These are phyloP conservation scores for Polydrusus cervinus DNA, from an alignment of 2,888 invertebrate genomes.

Conservation along the genomic window DNA sequence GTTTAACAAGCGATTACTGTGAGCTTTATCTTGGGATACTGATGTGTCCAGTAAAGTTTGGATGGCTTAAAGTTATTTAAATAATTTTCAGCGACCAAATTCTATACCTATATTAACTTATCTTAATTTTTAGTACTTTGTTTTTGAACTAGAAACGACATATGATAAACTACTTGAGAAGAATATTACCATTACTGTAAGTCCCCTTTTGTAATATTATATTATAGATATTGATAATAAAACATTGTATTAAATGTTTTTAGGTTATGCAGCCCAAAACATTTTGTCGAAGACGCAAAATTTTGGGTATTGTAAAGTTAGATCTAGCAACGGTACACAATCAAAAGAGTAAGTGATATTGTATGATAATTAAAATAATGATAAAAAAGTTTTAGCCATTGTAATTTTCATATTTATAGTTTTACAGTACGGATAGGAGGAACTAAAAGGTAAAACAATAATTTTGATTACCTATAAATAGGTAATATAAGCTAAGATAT, in stretches of 20 bases:
- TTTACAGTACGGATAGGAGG: no score
- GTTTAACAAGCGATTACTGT: no score
- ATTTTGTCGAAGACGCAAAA: conserved; percentile 71
- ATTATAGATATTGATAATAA: not conserved
- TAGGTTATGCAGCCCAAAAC: conserved; percentile 67
- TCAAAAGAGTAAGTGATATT: conserved; percentile 75
- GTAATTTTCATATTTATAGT: no score
- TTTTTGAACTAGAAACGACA: conserved; percentile 78
- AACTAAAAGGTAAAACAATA: no score
- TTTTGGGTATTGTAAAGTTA: conserved; percentile 77
- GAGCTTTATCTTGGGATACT: no score
- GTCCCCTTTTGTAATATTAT: conserved; percentile 27
- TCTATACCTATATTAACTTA: not conserved
- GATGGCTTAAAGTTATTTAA: no score
- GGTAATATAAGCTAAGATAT: no score
- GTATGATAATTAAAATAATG: not conserved
- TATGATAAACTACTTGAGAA: conserved; percentile 75
- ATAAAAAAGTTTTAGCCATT: no score
- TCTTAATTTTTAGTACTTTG: conserved; percentile 77
- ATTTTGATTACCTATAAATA: no score
- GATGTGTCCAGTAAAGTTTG: no score
- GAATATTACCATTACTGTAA: conserved; percentile 76
- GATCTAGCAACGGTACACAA: conserved; percentile 83
- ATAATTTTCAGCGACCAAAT: no score
- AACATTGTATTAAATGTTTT: conserved; percentile 3